phyloP scores from a whole-genome alignment of 2,888 invertebrate genomes.

The Nemotelus pantherinus region DNA sequence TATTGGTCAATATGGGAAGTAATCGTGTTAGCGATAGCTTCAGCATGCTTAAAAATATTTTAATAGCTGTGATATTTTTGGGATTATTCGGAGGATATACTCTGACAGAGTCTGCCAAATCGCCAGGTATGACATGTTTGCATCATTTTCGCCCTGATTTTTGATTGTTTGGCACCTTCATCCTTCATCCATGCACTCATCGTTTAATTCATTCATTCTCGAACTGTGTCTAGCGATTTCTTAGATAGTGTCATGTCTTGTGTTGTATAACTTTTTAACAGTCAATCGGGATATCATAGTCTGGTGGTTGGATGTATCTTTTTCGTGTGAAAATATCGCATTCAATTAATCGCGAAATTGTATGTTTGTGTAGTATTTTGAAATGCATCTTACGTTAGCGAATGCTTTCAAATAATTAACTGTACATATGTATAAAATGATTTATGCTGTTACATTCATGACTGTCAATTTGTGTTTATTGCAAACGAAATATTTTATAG shows the following conservation, averaged over 20 bases:
- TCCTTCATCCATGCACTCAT: slow-evolving; percentile 30
- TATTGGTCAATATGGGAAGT: too few species aligned
- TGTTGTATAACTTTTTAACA: slow-evolving; percentile 19
- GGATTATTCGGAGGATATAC: slow-evolving; percentile 60
- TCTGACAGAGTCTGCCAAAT: slow-evolving; percentile 57
- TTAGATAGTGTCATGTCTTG: slow-evolving; percentile 31
- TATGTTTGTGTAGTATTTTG: not conserved
- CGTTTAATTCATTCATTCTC: slow-evolving; percentile 28
- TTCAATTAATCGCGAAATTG: not conserved
- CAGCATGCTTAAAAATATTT: slow-evolving; percentile 60
- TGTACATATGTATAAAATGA: not conserved
- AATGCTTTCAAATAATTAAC: not conserved
- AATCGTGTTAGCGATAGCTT: slow-evolving; percentile 9
- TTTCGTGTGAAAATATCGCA: slow-evolving; percentile 4
- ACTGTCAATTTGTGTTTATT: too few species aligned
- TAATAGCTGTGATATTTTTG: slow-evolving; percentile 62
- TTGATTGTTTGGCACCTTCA: slow-evolving; percentile 3
- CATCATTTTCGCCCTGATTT: not conserved
- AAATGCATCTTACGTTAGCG: not conserved
- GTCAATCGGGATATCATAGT: not conserved
- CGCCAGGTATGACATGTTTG: slow-evolving; percentile 57
- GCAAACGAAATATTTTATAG: too few species aligned
- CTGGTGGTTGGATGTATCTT: slow-evolving; percentile 31
- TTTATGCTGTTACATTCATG: not conserved
- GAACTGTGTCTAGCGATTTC: slow-evolving; percentile 25